Evolutionary conservation across 2,888 invertebrate species (phyloP).

Genomic region (Drosophila colorata): DNA sequence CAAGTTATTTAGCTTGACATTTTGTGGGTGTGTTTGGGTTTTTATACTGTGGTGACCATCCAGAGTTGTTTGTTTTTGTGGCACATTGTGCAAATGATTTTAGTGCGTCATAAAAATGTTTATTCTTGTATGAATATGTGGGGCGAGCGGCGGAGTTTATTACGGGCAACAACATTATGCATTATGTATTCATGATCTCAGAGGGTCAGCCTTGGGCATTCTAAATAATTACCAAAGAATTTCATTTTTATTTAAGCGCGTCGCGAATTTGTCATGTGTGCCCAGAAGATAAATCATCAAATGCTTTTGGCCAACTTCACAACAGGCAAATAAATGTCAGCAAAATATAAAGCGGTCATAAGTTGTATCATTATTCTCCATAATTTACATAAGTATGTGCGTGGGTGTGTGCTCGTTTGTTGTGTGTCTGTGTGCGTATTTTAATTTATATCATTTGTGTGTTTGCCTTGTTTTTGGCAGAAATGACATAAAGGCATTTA

Average conservation of each 20-base stretch:
- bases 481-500: slow-evolving; percentile 83
- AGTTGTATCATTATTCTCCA: slow-evolving; percentile 76
- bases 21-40: slow-evolving; percentile 52
- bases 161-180: slow-evolving; percentile 25
- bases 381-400: slow-evolving; percentile 39
- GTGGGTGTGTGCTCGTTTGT: slow-evolving; percentile 7
- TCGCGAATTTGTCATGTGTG: slow-evolving; percentile 52
- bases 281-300: slow-evolving; percentile 66
- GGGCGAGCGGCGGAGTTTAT: slow-evolving; percentile 34
- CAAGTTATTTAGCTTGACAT: slow-evolving; percentile 43
- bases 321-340: slow-evolving; percentile 68
- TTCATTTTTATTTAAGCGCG: slow-evolving; percentile 30
- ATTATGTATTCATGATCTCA: slow-evolving; percentile 64
- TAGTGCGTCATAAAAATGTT: slow-evolving; percentile 69
- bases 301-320: slow-evolving; percentile 41
- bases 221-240: slow-evolving; percentile 67
- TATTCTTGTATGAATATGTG: slow-evolving; percentile 28
- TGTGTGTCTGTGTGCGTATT: slow-evolving; percentile 52
- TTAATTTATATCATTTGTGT: slow-evolving; percentile 82
- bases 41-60: slow-evolving; percentile 36
- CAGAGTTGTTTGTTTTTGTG: slow-evolving; percentile 52
- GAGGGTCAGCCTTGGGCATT: slow-evolving; percentile 45
- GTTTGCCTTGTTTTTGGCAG: slow-evolving; percentile 74
- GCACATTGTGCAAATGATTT: slow-evolving; percentile 64
- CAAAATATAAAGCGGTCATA: slow-evolving; percentile 68